Conservation (phyloP, 1,140 invertebrate genomes). For the Drosophila tropicalis region DNA sequence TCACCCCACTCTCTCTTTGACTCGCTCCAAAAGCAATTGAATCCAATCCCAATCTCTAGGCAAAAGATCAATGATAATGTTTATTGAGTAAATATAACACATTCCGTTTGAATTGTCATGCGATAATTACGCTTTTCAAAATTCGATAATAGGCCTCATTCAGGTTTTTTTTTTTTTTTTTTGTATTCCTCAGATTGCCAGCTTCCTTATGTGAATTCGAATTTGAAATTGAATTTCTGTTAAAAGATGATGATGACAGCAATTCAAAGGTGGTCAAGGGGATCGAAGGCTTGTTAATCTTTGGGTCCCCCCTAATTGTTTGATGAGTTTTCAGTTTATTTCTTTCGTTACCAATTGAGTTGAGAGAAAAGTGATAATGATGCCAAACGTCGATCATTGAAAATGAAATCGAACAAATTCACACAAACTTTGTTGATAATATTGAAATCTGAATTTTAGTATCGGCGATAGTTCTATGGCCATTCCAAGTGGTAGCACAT, state of each 20-base stretch:
- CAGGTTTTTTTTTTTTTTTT: conserved; percentile 24
- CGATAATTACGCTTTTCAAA: conserved; percentile 79
- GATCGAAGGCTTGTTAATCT: conserved; percentile 11
- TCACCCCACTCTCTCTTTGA: background rate
- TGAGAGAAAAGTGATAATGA: background rate
- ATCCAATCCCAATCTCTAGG: background rate
- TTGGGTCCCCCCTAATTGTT: conserved; percentile 53
- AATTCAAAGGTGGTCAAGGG: background rate
- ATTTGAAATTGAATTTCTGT: conserved; percentile 8
- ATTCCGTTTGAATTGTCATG: conserved; percentile 71
- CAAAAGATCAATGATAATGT: conserved; percentile 46
- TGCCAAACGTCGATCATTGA: background rate
- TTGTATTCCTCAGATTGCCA: conserved; percentile 47
- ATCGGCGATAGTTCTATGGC: too few species aligned
- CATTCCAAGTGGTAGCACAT: too few species aligned
- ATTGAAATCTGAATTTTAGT: too few species aligned
- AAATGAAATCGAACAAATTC: background rate
- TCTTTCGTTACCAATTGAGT: conserved; percentile 7
- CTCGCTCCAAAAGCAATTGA: background rate
- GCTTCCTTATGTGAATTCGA: conserved; percentile 23
- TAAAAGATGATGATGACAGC: conserved; percentile 54
- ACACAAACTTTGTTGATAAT: background rate
- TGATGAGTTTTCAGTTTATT: conserved; percentile 50
- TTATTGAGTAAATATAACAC: conserved; percentile 62
- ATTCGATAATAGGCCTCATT: conserved; percentile 76